These are phyloP conservation scores for Mormyrops boulengeri DNA, from an alignment of 2,797 vertebrate genomes.

Conservation along the genomic window DNA sequence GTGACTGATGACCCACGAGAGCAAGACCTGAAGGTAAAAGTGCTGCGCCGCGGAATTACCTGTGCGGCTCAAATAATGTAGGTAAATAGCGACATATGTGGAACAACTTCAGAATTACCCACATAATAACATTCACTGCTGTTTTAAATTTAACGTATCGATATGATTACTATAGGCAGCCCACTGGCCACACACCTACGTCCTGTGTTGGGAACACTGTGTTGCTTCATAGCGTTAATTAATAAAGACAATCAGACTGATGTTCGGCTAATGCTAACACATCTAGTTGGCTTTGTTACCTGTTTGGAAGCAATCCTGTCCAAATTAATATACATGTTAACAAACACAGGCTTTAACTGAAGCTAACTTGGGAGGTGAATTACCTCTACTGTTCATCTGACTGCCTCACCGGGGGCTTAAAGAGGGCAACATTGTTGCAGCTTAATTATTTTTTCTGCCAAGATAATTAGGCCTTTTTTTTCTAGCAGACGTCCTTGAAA, in stretches of 20 bases:
- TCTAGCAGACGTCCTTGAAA: constrained; percentile 22
- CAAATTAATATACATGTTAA: not conserved
- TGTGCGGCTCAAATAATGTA: constrained; percentile 36
- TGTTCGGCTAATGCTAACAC: not conserved
- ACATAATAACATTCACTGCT: constrained; percentile 56
- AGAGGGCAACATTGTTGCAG: not conserved
- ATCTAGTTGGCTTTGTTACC: not conserved
- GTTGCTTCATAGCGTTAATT: not conserved
- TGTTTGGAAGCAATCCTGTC: not conserved
- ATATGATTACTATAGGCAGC: not conserved
- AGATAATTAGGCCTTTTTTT: constrained; percentile 1
- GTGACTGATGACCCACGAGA: constrained; percentile 71
- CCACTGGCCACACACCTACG: not conserved
- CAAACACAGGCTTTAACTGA: not conserved
- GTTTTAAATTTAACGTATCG: constrained; percentile 29
- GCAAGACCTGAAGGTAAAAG: constrained; percentile 47
- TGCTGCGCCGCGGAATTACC: constrained; percentile 52
- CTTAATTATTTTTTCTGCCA: not conserved
- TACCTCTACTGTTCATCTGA: not conserved
- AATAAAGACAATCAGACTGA: not conserved
- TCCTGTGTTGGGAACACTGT: not conserved
- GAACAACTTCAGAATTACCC: constrained; percentile 57
- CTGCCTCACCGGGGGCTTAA: not conserved
- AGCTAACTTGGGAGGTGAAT: not conserved
- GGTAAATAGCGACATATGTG: constrained; percentile 37